A percentile compares a stretch with the other conserved stretches of the same genome.
Evolutionary conservation across 2,797 vertebrate species (phyloP).

Genomic region (Melanotaenia nigrans): DNA sequence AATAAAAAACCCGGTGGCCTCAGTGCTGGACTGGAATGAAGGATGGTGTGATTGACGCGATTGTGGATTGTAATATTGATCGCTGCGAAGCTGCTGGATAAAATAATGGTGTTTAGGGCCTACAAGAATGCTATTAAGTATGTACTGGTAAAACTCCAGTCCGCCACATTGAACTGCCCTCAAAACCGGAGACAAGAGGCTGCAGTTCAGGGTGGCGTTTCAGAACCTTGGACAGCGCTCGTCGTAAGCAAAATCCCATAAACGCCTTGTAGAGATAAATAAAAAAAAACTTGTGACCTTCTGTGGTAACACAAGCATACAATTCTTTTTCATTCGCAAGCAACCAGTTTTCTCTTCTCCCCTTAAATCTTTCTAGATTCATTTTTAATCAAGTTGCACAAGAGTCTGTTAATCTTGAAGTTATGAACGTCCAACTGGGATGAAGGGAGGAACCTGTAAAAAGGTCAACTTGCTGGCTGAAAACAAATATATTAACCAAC

Average conservation of each 20-base stretch:
- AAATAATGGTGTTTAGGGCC: constrained; percentile 72
- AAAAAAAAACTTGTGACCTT: neutral
- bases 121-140: constrained; percentile 65
- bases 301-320: neutral
- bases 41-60: constrained; percentile 68
- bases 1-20: constrained; percentile 52
- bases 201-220: constrained; percentile 33
- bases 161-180: constrained; percentile 68
- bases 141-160: constrained; percentile 54
- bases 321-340: neutral
- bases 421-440: neutral
- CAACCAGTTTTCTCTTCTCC: neutral
- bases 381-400: neutral
- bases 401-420: neutral
- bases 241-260: neutral
- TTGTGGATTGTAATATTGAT: constrained; percentile 80
- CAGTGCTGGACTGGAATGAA: constrained; percentile 42
- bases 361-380: neutral
- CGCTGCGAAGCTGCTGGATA: constrained; percentile 73
- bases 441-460: neutral
- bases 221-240: constrained; percentile 67
- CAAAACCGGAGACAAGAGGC: constrained; percentile 14
- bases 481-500: neutral
- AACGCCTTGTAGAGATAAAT: constrained; percentile 3
- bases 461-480: neutral